These are phyloP conservation scores for Phalacrocorax carbo DNA, from an alignment of 2,113 vertebrate genomes.

Conservation along the genomic window DNA sequence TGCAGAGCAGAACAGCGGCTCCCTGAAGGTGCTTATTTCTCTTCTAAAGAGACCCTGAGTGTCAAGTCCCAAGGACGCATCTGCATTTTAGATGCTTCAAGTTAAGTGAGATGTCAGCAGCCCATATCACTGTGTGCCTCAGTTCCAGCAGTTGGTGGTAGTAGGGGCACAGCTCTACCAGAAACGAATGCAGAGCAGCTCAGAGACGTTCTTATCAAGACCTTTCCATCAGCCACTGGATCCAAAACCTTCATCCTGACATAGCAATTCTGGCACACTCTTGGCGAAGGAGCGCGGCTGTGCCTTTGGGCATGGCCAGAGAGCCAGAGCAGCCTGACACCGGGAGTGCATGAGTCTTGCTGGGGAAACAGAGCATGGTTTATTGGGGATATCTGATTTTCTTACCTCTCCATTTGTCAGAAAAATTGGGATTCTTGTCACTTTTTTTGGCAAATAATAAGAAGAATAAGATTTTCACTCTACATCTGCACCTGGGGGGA, in stretches of 20 bases:
- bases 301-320: background rate
- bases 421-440: background rate
- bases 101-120: background rate
- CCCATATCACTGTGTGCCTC: background rate
- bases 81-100: background rate
- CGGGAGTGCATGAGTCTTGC: accelerated
- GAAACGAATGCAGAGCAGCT: background rate
- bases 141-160: background rate
- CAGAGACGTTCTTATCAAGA: background rate
- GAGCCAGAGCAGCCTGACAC: background rate
- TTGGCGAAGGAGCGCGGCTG: background rate
- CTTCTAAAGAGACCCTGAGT: too few species aligned
- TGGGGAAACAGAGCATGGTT: background rate
- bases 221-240: background rate
- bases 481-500: background rate
- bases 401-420: background rate
- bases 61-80: background rate
- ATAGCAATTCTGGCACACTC: background rate
- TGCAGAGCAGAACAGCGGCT: background rate
- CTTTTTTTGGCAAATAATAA: background rate
- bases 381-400: background rate
- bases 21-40: background rate
- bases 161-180: background rate
- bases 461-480: background rate
- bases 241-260: background rate